Conservation (phyloP, 2,113 vertebrate genomes). For the Pao palembangensis region DNA sequence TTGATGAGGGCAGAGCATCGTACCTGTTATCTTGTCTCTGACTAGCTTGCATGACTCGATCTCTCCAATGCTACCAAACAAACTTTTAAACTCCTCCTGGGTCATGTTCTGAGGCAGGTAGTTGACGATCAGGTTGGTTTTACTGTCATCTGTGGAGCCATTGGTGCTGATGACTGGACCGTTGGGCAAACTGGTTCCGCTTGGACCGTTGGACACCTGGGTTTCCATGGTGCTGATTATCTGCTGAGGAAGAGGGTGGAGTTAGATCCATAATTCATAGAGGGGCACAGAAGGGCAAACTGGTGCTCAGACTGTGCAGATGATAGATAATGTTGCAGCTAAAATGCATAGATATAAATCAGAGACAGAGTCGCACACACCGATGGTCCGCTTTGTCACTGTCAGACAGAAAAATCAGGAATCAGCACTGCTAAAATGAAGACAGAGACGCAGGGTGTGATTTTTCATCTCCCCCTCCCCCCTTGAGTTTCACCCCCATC, state of each 20-base stretch:
- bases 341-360: slow-evolving; percentile 6
- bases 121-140: slow-evolving; percentile 97
- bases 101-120: slow-evolving; percentile 98
- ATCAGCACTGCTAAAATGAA: slow-evolving; percentile 57
- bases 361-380: neutral
- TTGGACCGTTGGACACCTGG: slow-evolving; percentile 92
- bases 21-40: slow-evolving; percentile 94
- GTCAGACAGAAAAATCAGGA: slow-evolving; percentile 50
- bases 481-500: slow-evolving; percentile 19
- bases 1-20: neutral
- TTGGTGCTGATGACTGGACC: slow-evolving; percentile 88
- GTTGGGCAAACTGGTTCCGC: slow-evolving; percentile 86
- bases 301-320: neutral
- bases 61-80: slow-evolving; percentile 94
- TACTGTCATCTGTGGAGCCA: slow-evolving; percentile 88
- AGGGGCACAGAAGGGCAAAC: slow-evolving; percentile 1
- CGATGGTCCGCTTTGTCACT: slow-evolving; percentile 42
- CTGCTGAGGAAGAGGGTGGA: slow-evolving; percentile 82
- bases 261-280: slow-evolving; percentile 47
- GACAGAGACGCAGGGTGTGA: slow-evolving; percentile 43
- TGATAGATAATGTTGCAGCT: neutral
- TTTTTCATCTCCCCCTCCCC: slow-evolving; percentile 49
- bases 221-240: slow-evolving; percentile 99
- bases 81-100: slow-evolving; percentile 94
- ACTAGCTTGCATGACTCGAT: slow-evolving; percentile 96